Evolutionary conservation across 2,113 vertebrate species (phyloP).

Genomic region (Meles meles): DNA sequence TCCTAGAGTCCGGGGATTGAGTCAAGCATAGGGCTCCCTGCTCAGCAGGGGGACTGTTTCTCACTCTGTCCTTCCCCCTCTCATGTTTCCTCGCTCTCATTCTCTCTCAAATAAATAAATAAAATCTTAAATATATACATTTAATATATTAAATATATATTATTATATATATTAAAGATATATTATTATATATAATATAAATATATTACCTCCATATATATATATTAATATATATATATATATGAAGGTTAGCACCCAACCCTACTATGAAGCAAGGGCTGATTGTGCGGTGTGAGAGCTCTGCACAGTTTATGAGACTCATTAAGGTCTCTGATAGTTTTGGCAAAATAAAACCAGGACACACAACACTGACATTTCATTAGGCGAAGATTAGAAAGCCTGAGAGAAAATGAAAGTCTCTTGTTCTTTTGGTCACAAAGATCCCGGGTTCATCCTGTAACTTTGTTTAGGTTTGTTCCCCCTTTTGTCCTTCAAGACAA

Average conservation of each 20-base stretch:
- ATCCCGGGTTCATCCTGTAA: neutral
- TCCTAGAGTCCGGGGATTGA: too few relatives aligned
- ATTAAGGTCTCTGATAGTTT: neutral
- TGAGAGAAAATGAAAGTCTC: neutral
- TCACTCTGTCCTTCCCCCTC: too few relatives aligned
- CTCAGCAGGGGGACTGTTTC: too few relatives aligned
- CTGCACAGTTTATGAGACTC: neutral
- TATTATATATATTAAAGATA: too few relatives aligned
- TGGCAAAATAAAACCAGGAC: neutral
- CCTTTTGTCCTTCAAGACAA: neutral
- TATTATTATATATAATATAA: too few relatives aligned
- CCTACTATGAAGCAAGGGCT: neutral
- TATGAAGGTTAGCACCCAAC: neutral
- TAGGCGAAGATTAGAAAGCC: accelerated
- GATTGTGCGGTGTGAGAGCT: accelerated
- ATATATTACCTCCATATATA: too few relatives aligned
- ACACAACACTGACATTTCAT: accelerated
- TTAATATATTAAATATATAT: too few relatives aligned
- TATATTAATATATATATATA: too few relatives aligned
- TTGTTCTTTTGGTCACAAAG: neutral
- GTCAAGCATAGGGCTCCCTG: too few relatives aligned
- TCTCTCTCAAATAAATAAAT: too few relatives aligned
- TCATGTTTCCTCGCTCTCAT: too few relatives aligned
- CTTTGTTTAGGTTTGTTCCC: neutral
- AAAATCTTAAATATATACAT: too few relatives aligned